These are phyloP conservation scores for Oreochromis tanganicae DNA, from an alignment of 2,113 vertebrate genomes.

Conservation along the genomic window DNA sequence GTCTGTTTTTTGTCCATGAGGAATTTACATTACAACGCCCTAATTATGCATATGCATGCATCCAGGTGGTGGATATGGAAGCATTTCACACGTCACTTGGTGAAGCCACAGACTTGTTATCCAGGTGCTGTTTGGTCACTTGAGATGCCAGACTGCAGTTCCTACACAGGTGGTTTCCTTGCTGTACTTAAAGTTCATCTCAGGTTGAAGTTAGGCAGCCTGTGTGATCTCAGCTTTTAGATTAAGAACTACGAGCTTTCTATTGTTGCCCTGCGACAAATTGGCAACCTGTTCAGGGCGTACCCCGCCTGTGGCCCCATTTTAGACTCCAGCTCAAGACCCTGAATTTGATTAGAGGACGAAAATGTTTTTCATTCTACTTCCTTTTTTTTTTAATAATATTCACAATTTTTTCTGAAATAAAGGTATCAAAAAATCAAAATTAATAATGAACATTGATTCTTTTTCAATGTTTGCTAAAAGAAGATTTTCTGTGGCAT, in stretches of 20 bases:
- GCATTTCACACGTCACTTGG: background rate
- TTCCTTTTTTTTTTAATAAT: fast-evolving
- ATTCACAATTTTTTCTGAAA: background rate
- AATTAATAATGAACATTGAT: background rate
- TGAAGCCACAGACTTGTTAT: background rate
- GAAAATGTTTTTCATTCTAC: background rate
- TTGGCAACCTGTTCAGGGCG: background rate
- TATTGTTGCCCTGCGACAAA: background rate
- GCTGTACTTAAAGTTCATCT: background rate
- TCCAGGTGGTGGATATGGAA: background rate
- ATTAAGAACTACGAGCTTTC: background rate
- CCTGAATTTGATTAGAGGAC: fast-evolving
- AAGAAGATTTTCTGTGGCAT: background rate
- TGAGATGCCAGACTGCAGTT: background rate
- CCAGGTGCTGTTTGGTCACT: background rate
- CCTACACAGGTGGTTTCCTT: background rate
- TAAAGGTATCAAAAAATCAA: background rate
- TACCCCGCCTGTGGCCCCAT: background rate
- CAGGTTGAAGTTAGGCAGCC: background rate
- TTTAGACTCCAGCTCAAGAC: background rate
- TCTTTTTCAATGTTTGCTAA: background rate
- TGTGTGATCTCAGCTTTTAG: background rate
- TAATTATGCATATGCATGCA: background rate
- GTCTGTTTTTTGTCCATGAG: background rate
- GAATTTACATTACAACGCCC: background rate